These are phyloP conservation scores for Sciurus carolinensis DNA, from an alignment of 2,797 vertebrate species.

Conservation along the genomic window DNA sequence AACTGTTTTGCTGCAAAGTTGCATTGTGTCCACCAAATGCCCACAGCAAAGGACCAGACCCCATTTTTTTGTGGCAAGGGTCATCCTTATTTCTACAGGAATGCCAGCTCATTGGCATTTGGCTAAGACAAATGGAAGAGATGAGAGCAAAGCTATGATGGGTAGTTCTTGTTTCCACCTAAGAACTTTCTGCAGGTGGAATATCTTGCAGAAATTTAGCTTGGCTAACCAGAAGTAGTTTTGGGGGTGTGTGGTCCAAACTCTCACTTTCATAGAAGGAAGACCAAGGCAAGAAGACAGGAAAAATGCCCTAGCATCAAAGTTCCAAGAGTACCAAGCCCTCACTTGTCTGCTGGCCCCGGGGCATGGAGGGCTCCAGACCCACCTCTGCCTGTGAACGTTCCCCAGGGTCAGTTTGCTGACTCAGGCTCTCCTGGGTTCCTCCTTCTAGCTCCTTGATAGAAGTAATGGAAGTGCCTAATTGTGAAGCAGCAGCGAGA, in stretches of 20 bases:
- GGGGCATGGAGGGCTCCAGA: neutral
- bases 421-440: rapidly evolving
- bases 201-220: neutral
- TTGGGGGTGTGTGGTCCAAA: rapidly evolving
- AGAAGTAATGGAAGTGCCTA: rapidly evolving
- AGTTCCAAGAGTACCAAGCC: too few relatives aligned
- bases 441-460: neutral
- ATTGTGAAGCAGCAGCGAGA: rapidly evolving
- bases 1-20: neutral
- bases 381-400: neutral
- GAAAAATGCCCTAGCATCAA: too few relatives aligned
- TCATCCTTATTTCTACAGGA: rapidly evolving
- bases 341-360: neutral
- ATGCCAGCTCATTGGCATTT: rapidly evolving
- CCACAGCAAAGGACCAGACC: neutral
- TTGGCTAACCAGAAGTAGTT: neutral
- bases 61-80: rapidly evolving
- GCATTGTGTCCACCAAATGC: rapidly evolving
- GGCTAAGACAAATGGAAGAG: neutral
- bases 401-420: neutral
- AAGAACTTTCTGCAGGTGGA: too few relatives aligned
- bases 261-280: neutral
- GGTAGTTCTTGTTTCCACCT: neutral
- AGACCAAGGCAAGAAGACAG: neutral
- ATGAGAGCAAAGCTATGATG: neutral